Base-by-base conservation (phyloP, 2,888 invertebrate genomes). In the Drosophila kuntzei region DNA sequence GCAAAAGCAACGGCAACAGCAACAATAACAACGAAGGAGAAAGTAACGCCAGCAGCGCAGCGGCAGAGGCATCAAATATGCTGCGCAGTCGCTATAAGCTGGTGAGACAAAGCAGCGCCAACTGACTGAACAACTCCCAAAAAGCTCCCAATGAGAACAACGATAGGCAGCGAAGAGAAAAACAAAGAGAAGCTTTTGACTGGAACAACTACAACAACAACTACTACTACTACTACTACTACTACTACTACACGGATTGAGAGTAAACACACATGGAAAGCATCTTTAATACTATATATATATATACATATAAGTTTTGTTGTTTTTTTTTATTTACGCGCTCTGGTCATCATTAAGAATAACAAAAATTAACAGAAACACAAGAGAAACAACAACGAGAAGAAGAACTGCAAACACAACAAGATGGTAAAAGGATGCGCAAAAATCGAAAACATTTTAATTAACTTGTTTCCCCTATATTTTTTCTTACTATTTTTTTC, bases 81-180 rank as follows among this genome's bases (percentile, higher is more conserved):
- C 53, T 68, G 41, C 53, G 51, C 63, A 79, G 76, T 58, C 85
- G 79, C 68, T 81, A 71, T 47, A 76, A 76, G 51, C 39, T 85
- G 43, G 73, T 76, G 54, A 76, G 82, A 5, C 70, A 53, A 36
- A 46, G 46, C 39, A 73, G 55, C 65, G 50, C 59, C 41, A 43
- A 55, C 41, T 62, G 78, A 77, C 60, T 71, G 66, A 76, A 43
- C 27, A 59, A 50, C 43, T 22, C 27, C 39, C 37, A 20, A 27
- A 16, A 46, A 44, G 44, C 41, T 18, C 34, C 11, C n/a, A 22
- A n/a, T 12, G 55, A 43, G 29, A 32, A 18, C 55, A 49, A 53
- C 25, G 43, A 12, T 14, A 14, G 43, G 18, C 25, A 54, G 41
- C 41, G 27, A 20, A 60, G 12, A 34, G 53, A 16, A 41, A 41